phyloP scores from a whole-genome alignment of 1,140 invertebrate species.

The Anadara kagoshimensis region DNA sequence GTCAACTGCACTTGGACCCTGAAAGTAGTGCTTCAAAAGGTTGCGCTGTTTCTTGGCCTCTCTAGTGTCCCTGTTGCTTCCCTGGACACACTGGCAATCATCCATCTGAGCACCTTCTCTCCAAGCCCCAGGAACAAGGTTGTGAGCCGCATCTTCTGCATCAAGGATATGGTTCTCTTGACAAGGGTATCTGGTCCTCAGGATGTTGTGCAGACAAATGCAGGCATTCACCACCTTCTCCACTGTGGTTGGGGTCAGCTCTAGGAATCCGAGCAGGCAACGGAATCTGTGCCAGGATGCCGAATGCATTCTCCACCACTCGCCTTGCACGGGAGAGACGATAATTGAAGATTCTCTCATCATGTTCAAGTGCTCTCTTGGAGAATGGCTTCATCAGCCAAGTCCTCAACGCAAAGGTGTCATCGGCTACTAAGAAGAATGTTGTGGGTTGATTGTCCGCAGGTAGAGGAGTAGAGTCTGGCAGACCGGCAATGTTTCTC shows the following conservation, averaged over 20 bases:
- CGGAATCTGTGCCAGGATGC: constrained; percentile 13
- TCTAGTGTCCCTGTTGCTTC: constrained; percentile 16
- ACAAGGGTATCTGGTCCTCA: constrained; percentile 37
- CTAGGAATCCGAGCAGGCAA: constrained; percentile 15
- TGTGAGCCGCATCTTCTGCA: constrained; percentile 35
- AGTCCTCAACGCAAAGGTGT: constrained; percentile 52
- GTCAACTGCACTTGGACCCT: constrained; percentile 21
- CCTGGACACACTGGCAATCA: constrained; percentile 5
- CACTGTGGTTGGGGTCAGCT: constrained; percentile 30
- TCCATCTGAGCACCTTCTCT: constrained; percentile 9
- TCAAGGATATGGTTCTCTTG: constrained; percentile 30
- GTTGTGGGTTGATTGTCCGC: no score
- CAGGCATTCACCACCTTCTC: constrained; percentile 20
- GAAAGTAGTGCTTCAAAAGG: constrained; percentile 36
- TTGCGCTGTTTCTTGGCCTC: constrained; percentile 29
- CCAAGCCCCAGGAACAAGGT: constrained; percentile 41
- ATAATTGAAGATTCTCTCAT: constrained; percentile 54
- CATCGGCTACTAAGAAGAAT: no score
- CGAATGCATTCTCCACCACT: constrained; percentile 38
- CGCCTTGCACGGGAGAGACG: constrained; percentile 41
- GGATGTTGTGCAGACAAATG: constrained; percentile 39
- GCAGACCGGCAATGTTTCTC: no score
- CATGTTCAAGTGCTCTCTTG: constrained; percentile 52
- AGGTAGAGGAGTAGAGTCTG: no score
- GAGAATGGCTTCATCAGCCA: constrained; percentile 54